Percentiles rank a stretch among this genome's conserved stretches.
Conservation (phyloP, 2,888 invertebrate species). For the Cerastis leucographa region DNA sequence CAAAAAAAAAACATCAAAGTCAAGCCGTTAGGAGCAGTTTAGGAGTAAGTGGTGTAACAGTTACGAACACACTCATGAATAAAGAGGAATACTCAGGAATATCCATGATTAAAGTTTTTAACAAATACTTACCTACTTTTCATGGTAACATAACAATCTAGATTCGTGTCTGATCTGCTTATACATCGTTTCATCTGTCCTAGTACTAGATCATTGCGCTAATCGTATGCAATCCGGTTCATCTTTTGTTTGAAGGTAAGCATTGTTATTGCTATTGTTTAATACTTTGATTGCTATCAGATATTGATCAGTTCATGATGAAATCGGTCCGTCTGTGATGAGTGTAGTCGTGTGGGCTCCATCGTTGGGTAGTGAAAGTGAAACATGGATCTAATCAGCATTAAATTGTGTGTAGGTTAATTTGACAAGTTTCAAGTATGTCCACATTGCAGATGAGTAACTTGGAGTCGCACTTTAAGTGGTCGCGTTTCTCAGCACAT, state of each 20-base stretch:
- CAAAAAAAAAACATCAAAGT: too few relatives aligned
- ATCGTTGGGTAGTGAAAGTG: conserved; percentile 36
- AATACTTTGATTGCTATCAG: conserved; percentile 43
- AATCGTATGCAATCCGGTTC: conserved; percentile 44
- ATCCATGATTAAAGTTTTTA: too few relatives aligned
- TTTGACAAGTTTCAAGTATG: conserved; percentile 2
- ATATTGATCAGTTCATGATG: conserved; percentile 51
- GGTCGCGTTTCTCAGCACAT: too few relatives aligned
- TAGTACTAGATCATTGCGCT: conserved; percentile 41
- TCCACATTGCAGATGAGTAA: too few relatives aligned
- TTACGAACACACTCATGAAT: too few relatives aligned
- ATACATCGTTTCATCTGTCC: neutral
- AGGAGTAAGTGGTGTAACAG: too few relatives aligned
- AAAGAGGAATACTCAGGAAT: too few relatives aligned
- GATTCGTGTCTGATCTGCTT: neutral
- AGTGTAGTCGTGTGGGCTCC: conserved; percentile 22
- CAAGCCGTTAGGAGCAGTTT: too few relatives aligned
- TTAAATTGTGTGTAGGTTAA: conserved; percentile 2
- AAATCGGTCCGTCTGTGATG: conserved; percentile 36
- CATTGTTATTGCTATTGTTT: conserved; percentile 54
- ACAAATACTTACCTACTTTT: neutral
- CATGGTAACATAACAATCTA: conserved; percentile 26
- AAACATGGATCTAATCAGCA: conserved; percentile 22
- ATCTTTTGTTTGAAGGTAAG: conserved; percentile 49
- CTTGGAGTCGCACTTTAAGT: too few relatives aligned